Evolutionary conservation across 2,797 vertebrate genomes (phyloP).

Genomic region (Semaprochilodus insignis): DNA sequence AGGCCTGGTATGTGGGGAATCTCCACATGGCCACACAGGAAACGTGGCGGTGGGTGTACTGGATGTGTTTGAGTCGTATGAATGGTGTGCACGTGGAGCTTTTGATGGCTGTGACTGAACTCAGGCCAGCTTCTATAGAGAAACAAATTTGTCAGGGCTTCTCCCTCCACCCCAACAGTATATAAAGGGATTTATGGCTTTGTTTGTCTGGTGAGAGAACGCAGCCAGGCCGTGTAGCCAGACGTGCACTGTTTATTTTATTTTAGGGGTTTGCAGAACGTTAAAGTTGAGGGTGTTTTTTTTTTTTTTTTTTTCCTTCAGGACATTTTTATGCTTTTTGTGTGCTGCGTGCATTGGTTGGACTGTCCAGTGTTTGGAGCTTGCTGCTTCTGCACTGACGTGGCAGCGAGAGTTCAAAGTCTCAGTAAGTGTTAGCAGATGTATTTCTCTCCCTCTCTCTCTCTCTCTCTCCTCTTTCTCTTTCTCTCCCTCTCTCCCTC

Average conservation of each 20-base stretch:
- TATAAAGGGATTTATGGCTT: slow-evolving; percentile 13
- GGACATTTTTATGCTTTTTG: not conserved
- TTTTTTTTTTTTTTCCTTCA: slow-evolving; percentile 2
- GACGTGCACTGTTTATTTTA: not conserved
- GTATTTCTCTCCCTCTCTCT: slow-evolving; percentile 61
- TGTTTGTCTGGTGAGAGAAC: not conserved
- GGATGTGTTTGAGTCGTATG: not conserved
- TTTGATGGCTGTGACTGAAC: slow-evolving; percentile 2
- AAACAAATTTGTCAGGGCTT: slow-evolving; percentile 5
- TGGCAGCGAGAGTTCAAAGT: slow-evolving; percentile 73
- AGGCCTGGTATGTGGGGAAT: not conserved
- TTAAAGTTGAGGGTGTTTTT: too few species aligned
- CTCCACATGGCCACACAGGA: not conserved
- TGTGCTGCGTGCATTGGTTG: slow-evolving; percentile 7
- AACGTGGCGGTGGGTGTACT: not conserved
- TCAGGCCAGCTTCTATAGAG: not conserved
- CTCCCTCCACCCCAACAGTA: not conserved
- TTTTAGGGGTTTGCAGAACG: not conserved
- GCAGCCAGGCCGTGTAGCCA: not conserved
- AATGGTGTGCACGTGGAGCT: not conserved
- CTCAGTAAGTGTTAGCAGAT: slow-evolving; percentile 75
- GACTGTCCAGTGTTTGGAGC: slow-evolving; percentile 59
- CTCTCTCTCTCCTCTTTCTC: slow-evolving; percentile 53
- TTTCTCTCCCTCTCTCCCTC: slow-evolving; percentile 54
- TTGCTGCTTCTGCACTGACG: slow-evolving; percentile 73